phyloP scores from a whole-genome alignment of 2,797 vertebrate genomes.

The Antrozous pallidus region DNA sequence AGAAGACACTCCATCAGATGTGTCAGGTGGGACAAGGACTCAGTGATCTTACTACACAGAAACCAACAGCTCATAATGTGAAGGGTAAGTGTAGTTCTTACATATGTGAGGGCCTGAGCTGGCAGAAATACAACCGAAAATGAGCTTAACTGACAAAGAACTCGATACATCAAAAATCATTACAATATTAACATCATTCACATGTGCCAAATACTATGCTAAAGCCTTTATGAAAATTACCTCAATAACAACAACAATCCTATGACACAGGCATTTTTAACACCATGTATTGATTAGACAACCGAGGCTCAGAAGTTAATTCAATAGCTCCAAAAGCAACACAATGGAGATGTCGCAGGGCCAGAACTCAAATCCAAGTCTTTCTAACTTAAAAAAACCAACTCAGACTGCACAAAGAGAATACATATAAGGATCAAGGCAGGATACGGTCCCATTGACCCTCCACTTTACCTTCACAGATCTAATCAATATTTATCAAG shows the following conservation, averaged over 20 bases:
- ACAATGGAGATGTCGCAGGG: neutral
- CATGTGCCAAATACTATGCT: neutral
- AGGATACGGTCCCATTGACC: neutral
- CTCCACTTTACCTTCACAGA: neutral
- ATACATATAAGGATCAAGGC: neutral
- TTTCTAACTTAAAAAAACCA: neutral
- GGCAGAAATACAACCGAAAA: constrained; percentile 10
- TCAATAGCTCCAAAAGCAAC: neutral
- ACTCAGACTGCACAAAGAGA: neutral
- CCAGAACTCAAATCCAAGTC: neutral
- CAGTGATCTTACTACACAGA: neutral
- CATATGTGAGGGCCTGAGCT: neutral
- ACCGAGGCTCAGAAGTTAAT: neutral
- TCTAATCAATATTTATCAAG: neutral
- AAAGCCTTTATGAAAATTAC: neutral
- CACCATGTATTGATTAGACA: neutral
- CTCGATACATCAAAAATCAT: neutral
- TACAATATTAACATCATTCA: neutral
- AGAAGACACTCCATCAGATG: neutral
- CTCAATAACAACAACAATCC: neutral
- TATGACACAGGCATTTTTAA: neutral
- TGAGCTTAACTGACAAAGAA: neutral
- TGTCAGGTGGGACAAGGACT: neutral
- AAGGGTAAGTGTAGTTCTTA: neutral
- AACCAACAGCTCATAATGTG: neutral